Percentiles rank a stretch among this genome's conserved stretches.
phyloP scores from a whole-genome alignment of 2,113 vertebrate genomes.

The Dicrurus megarhynchus region DNA sequence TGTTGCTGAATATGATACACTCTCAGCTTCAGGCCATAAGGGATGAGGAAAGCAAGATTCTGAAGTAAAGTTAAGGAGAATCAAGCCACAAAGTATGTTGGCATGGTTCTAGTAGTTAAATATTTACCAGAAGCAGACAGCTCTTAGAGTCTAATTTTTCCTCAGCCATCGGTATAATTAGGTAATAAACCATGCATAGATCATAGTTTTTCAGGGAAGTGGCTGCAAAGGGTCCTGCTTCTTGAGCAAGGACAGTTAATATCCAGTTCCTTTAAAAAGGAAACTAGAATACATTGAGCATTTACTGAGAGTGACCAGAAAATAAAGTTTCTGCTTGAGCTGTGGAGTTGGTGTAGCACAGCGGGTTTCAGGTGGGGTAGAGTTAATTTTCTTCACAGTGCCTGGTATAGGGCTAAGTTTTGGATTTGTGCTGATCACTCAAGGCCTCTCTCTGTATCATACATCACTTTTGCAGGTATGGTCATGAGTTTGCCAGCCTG shows the following conservation, averaged over 20 bases:
- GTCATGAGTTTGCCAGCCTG: background rate
- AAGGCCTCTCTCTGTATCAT: background rate
- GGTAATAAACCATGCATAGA: background rate
- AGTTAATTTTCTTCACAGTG: background rate
- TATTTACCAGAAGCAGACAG: background rate
- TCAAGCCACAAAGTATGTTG: background rate
- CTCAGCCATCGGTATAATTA: rapidly evolving
- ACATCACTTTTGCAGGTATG: background rate
- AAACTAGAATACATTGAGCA: background rate
- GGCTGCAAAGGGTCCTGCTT: background rate
- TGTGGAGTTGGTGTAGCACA: background rate
- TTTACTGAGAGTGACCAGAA: background rate
- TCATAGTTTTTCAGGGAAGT: background rate
- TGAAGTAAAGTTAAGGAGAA: background rate
- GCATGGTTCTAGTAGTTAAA: background rate
- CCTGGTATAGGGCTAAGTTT: background rate
- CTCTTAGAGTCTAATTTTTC: background rate
- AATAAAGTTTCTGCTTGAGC: background rate
- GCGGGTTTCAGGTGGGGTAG: background rate
- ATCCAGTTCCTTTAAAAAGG: background rate
- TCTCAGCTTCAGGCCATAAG: background rate
- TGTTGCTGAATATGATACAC: rapidly evolving
- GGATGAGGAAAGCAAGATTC: background rate
- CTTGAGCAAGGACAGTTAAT: background rate
- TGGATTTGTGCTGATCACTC: background rate